A percentile compares a stretch with the other conserved stretches of the same genome.
Evolutionary conservation across 2,888 invertebrate genomes (phyloP).

Genomic region (Tortrix viridana): DNA sequence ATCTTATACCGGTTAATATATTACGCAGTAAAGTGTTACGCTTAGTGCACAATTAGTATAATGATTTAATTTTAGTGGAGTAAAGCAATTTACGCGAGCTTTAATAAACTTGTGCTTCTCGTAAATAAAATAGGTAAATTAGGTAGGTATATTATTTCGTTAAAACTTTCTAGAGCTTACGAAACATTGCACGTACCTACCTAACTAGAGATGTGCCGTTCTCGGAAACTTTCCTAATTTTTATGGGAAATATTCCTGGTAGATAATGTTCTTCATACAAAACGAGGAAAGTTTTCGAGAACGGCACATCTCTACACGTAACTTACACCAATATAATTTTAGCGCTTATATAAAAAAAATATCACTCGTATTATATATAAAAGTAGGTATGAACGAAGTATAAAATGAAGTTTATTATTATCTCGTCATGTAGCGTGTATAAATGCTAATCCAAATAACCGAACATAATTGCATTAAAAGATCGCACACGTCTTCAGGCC

Average conservation of each 20-base stretch:
- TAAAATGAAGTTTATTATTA: background rate
- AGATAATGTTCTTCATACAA: too few species aligned
- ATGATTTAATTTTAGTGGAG: conserved; percentile 1
- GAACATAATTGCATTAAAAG: background rate
- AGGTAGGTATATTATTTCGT: too few species aligned
- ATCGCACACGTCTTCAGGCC: background rate
- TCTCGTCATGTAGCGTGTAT: background rate
- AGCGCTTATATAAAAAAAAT: background rate
- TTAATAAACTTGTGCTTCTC: background rate
- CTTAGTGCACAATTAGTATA: background rate
- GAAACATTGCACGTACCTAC: too few species aligned
- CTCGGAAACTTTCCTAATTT: too few species aligned
- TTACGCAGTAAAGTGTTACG: conserved; percentile 2
- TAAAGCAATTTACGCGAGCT: background rate
- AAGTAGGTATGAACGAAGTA: background rate
- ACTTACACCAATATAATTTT: background rate
- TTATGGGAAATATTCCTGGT: too few species aligned
- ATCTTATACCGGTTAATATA: conserved; percentile 21
- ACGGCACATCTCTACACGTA: too few species aligned
- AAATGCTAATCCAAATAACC: background rate
- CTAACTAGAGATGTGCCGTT: too few species aligned
- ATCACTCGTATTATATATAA: background rate
- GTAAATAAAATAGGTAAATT: too few species aligned
- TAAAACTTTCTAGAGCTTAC: too few species aligned
- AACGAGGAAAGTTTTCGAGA: too few species aligned